phyloP scores from a whole-genome alignment of 2,797 vertebrate genomes.

The Acanthurus lineatus region DNA sequence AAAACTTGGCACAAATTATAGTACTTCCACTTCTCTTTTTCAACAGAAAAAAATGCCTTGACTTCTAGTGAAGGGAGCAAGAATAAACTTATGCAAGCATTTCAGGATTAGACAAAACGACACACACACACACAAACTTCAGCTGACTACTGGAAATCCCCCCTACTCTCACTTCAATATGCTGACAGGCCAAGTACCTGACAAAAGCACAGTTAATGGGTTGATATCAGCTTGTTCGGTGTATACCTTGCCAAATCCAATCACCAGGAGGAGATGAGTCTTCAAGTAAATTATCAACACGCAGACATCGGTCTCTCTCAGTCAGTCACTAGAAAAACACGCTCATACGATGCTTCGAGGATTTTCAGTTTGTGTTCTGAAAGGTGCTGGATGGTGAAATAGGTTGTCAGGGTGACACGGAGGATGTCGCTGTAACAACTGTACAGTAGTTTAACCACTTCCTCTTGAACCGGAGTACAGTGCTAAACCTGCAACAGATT shows the following conservation, averaged over 20 bases:
- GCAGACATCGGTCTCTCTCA: conserved; percentile 6
- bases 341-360: conserved; percentile 29
- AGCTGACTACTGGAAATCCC: conserved; percentile 77
- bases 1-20: conserved; percentile 59
- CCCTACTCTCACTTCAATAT: conserved; percentile 56
- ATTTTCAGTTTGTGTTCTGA: conserved; percentile 35
- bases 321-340: not conserved
- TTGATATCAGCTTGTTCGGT: conserved; percentile 47
- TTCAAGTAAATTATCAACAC: conserved; percentile 32
- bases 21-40: conserved; percentile 77
- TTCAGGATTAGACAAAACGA: conserved; percentile 78
- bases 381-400: conserved; percentile 62
- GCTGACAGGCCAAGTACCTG: conserved; percentile 67
- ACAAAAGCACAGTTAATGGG: conserved; percentile 43
- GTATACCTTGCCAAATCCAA: conserved; percentile 26
- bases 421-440: conserved; percentile 75
- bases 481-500: conserved; percentile 66
- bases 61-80: conserved; percentile 59
- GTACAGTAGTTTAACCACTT: conserved; percentile 79
- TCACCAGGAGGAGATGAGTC: conserved; percentile 1
- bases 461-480: conserved; percentile 72
- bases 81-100: conserved; percentile 80
- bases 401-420: conserved; percentile 70
- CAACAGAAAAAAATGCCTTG: conserved; percentile 33
- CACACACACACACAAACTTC: conserved; percentile 55